A percentile compares a stretch with the other conserved stretches of the same genome.
phyloP scores from a whole-genome alignment of 2,113 vertebrate species.

The Thalassoma bifasciatum region DNA sequence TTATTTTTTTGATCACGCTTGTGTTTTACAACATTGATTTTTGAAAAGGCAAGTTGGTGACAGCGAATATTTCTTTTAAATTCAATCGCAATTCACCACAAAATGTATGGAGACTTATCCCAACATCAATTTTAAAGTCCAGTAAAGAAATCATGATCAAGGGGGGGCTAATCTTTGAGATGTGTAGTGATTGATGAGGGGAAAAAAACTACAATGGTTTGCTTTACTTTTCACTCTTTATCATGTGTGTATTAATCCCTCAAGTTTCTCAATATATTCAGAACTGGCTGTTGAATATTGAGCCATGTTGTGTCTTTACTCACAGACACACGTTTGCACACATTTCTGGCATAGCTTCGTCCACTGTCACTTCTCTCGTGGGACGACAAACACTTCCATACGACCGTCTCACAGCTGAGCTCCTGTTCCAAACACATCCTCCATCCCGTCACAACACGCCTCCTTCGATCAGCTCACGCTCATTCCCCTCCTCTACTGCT shows the following conservation, averaged over 20 bases:
- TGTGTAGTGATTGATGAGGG: too few species aligned
- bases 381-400: slow-evolving; percentile 46
- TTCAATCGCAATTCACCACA: too few species aligned
- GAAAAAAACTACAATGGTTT: too few species aligned
- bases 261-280: neutral
- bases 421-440: slow-evolving; percentile 70
- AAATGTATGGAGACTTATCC: too few species aligned
- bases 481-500: slow-evolving; percentile 60
- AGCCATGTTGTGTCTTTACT: neutral
- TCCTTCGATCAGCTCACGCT: slow-evolving; percentile 72
- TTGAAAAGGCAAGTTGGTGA: too few species aligned
- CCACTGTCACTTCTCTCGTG: slow-evolving; percentile 36
- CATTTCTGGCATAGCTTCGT: slow-evolving; percentile 59
- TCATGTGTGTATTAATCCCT: neutral
- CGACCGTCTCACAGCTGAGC: slow-evolving; percentile 45
- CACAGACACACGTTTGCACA: slow-evolving; percentile 21
- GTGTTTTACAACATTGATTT: too few species aligned
- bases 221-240: too few species aligned
- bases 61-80: too few species aligned
- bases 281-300: neutral
- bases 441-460: slow-evolving; percentile 66
- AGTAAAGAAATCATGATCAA: too few species aligned
- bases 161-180: too few species aligned
- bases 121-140: too few species aligned
- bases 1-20: too few species aligned